These are phyloP conservation scores for Morone saxatilis DNA, from an alignment of 2,113 vertebrate genomes.

Conservation along the genomic window DNA sequence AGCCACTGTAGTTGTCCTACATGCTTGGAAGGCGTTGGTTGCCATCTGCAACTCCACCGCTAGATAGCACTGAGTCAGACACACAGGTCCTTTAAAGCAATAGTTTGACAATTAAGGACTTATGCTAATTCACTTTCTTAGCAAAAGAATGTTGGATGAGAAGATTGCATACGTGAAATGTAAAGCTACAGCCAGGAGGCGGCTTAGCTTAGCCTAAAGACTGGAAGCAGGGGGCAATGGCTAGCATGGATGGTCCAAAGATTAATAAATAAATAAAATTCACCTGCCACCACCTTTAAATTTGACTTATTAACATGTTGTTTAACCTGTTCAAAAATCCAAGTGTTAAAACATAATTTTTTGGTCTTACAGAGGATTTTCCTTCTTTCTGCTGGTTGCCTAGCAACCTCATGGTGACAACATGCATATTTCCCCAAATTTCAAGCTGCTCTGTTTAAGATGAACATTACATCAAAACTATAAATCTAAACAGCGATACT, in stretches of 20 bases:
- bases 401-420: neutral
- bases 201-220: slow-evolving; percentile 19
- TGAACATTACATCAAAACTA: neutral
- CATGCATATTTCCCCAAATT: neutral
- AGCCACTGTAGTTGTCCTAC: no score
- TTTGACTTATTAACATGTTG: neutral
- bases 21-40: no score
- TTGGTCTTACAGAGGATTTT: no score
- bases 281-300: neutral
- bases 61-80: neutral
- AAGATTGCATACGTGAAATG: neutral
- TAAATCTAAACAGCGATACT: neutral
- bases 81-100: neutral
- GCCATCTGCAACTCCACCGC: no score
- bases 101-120: neutral
- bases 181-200: neutral
- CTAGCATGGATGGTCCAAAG: neutral
- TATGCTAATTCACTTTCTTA: neutral
- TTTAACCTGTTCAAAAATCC: neutral
- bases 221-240: neutral
- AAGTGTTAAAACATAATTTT: neutral
- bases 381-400: neutral
- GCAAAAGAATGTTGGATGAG: neutral
- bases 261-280: neutral
- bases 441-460: neutral